A percentile compares a stretch with the other conserved stretches of the same genome.
Conservation (phyloP, 2,113 vertebrate species). For the Verasper variegatus region DNA sequence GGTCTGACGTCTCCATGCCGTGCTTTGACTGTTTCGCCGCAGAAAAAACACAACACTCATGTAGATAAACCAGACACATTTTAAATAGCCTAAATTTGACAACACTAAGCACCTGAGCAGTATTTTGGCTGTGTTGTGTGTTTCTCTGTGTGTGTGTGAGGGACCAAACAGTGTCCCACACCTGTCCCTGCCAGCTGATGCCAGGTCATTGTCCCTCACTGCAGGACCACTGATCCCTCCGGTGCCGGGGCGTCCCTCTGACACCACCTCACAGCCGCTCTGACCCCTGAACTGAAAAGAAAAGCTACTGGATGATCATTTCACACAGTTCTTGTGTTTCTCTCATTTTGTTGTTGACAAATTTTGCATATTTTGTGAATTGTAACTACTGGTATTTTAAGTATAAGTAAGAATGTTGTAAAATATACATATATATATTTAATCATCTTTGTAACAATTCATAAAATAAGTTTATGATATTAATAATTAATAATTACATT, state of each 20-base stretch:
- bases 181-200: constrained; percentile 70
- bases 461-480: too few species aligned
- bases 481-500: background rate
- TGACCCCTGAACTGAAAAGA: constrained; percentile 18
- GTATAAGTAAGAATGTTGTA: too few species aligned
- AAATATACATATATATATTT: too few species aligned
- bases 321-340: background rate
- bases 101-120: background rate
- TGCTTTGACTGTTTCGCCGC: constrained; percentile 23
- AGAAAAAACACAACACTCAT: constrained; percentile 6
- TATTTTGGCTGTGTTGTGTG: constrained; percentile 18
- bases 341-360: background rate
- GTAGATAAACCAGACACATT: background rate
- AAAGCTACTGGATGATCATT: constrained; percentile 13
- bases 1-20: constrained; percentile 42
- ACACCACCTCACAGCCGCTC: constrained; percentile 27
- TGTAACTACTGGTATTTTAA: too few species aligned
- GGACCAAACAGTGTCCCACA: constrained; percentile 32
- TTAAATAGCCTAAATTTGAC: background rate
- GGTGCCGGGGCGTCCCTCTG: constrained; percentile 44
- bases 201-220: constrained; percentile 52
- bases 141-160: constrained; percentile 18
- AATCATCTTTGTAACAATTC: too few species aligned
- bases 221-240: constrained; percentile 16
- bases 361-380: too few species aligned